Evolutionary conservation across 2,888 invertebrate genomes (phyloP).

Genomic region (Drosophila phalerata): DNA sequence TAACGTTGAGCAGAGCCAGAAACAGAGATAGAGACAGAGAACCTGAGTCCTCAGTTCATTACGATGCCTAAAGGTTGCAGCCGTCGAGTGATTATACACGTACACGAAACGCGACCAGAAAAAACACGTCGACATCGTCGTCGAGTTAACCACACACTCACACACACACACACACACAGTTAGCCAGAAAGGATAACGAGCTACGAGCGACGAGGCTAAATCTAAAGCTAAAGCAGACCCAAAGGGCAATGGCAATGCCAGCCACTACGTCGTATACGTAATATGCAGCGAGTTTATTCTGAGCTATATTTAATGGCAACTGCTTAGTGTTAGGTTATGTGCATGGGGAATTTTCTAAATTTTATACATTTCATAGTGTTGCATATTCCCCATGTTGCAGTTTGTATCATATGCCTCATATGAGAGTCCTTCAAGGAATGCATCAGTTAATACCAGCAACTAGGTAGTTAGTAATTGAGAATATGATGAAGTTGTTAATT

Average conservation of each 20-base stretch:
- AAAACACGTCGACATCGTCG: conserved; percentile 16
- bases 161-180: conserved; percentile 6
- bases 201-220: conserved; percentile 14
- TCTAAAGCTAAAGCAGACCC: conserved; percentile 32
- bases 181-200: conserved; percentile 41
- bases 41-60: conserved; percentile 31
- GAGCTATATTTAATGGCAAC: conserved; percentile 33
- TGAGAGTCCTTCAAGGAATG: conserved; percentile 6
- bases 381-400: not conserved
- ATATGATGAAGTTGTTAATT: not conserved
- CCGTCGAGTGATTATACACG: conserved; percentile 47
- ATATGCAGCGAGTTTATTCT: conserved; percentile 9
- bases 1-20: conserved; percentile 29
- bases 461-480: not conserved
- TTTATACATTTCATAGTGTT: conserved; percentile 24
- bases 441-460: conserved; percentile 2
- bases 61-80: conserved; percentile 40
- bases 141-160: conserved; percentile 22
- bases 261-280: conserved; percentile 19
- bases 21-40: not conserved
- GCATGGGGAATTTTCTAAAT: conserved; percentile 25
- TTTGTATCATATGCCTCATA: not conserved
- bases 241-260: conserved; percentile 32
- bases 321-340: conserved; percentile 16
- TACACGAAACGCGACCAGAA: conserved; percentile 35